phyloP scores from a whole-genome alignment of 2,888 invertebrate genomes.

The Acleris cristana region DNA sequence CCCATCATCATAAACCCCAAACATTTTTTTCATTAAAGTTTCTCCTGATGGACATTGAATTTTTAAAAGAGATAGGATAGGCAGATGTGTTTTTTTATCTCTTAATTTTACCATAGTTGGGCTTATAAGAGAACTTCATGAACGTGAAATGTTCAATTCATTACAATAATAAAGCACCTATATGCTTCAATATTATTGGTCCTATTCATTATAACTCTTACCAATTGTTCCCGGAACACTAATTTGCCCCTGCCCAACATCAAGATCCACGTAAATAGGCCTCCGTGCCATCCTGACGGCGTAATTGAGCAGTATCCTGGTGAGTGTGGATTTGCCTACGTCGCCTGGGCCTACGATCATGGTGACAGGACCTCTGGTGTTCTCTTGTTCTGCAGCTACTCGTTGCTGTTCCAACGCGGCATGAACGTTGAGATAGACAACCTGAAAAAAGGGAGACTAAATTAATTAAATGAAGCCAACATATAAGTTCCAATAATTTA shows the following conservation, averaged over 20 bases:
- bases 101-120: no score
- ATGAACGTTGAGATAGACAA: slow-evolving; percentile 97
- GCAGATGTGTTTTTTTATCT: no score
- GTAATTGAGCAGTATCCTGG: slow-evolving; percentile 95
- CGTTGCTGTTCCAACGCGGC: slow-evolving; percentile 96
- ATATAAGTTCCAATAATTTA: no score
- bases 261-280: slow-evolving; percentile 97
- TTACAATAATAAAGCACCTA: background rate
- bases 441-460: slow-evolving; percentile 55
- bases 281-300: slow-evolving; percentile 94
- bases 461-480: no score
- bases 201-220: slow-evolving; percentile 49
- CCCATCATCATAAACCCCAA: no score
- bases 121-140: no score
- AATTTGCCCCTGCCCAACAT: slow-evolving; percentile 97
- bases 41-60: no score
- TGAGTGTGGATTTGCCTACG: slow-evolving; percentile 97
- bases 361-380: slow-evolving; percentile 90
- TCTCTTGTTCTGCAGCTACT: slow-evolving; percentile 89
- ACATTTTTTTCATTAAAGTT: no score
- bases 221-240: slow-evolving; percentile 96
- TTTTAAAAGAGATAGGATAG: no score
- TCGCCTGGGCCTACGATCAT: slow-evolving; percentile 97
- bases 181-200: background rate
- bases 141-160: no score